Evolutionary conservation across 2,888 invertebrate genomes (phyloP), one percentile per base, ranked within the genome.

Genomic region (Subacronicta megacephala): DNA sequence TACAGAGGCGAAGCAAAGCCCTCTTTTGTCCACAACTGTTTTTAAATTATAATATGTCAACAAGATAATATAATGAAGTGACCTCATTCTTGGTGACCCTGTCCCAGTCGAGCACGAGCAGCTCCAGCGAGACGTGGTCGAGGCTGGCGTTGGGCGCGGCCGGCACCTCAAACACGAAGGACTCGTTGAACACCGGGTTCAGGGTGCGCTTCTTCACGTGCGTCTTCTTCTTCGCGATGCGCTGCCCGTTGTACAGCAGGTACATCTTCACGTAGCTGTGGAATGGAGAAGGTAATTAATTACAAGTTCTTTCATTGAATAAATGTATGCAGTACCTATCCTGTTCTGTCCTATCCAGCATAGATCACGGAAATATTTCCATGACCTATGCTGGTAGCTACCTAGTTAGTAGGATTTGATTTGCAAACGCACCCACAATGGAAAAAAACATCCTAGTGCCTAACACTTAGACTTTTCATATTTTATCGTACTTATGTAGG

Each of bases 101-200:
- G 93, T 99, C 99, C 98, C 99, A 99, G 92, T 99, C 99, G 42
- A 99, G 95, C 59, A 98, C 96, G 71, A 98, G 95, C 86, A 98
- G 97, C 87, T 98, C 98, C 47, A 99, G 95, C 61, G 97, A 96
- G 71, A 98, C 96, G 85, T 96, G 96, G 81, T 96, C 97, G 69
- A 98, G 95, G 12, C 96, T 96, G 73, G 97, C 97, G 93, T 95
- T 85, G 94, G 93, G 93, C 17, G 93, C 95, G 44, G 97, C 96
- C 15, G 98, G 99, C 72, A 99, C 98, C 82, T 99, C 99, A 88
- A 99, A 99, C 51, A 99, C 98, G 92, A 99, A 99, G 50, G 99
- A 99, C 93, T 99, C 99, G 95, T 99, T 99, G 95, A 99, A 99
- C 53, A 99, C 99, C 0, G 99, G 99, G 94, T 98, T 99, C 77